Conservation (phyloP, 2,113 vertebrate species). For the Microcebus ravelobensis region DNA sequence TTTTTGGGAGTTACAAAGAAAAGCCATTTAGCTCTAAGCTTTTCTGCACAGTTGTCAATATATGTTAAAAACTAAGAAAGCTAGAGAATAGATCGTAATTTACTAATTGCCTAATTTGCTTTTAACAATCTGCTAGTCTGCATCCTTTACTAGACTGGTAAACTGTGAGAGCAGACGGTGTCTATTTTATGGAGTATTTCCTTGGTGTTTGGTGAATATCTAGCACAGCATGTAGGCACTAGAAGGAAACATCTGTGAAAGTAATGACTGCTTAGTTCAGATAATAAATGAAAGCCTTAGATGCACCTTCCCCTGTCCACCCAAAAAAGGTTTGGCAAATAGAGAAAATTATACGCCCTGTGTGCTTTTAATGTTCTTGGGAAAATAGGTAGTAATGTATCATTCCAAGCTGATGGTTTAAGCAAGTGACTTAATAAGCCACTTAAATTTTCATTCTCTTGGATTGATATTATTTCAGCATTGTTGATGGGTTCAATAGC, state of each 20-base stretch:
- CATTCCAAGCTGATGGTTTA: background rate
- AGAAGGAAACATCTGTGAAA: background rate
- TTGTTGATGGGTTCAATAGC: background rate
- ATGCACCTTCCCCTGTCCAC: rapidly evolving
- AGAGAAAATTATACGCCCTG: background rate
- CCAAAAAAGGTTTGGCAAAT: background rate
- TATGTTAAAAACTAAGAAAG: constrained; percentile 54
- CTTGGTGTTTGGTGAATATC: background rate
- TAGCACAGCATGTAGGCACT: background rate
- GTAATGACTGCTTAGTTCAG: background rate
- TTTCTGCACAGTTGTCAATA: constrained; percentile 16
- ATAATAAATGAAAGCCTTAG: background rate
- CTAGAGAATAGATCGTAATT: constrained; percentile 50
- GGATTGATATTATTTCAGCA: background rate
- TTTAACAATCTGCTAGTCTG: background rate
- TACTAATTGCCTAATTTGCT: background rate
- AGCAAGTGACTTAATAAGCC: background rate
- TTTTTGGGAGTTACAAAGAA: constrained; percentile 36
- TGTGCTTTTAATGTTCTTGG: background rate
- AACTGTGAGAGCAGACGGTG: background rate
- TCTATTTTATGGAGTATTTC: background rate
- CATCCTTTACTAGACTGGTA: background rate
- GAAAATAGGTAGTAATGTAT: background rate
- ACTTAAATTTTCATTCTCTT: background rate
- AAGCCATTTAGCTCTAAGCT: background rate